phyloP scores from a whole-genome alignment of 2,113 vertebrate species.

The Ameiurus melas region DNA sequence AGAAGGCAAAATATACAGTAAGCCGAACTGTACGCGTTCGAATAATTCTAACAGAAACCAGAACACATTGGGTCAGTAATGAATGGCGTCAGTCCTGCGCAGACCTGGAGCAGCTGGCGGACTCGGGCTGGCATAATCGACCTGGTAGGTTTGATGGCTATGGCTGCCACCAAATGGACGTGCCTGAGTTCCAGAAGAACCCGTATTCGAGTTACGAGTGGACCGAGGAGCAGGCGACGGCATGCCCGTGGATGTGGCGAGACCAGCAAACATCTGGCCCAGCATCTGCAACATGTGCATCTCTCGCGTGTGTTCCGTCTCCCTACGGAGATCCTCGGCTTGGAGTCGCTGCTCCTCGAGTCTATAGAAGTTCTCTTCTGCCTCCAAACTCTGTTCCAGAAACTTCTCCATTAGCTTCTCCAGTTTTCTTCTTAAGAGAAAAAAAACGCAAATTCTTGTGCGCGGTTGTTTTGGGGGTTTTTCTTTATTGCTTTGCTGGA shows the following conservation, averaged over 20 bases:
- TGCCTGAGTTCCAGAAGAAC: constrained; percentile 47
- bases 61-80: constrained; percentile 27
- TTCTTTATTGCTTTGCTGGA: constrained; percentile 64
- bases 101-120: constrained; percentile 70
- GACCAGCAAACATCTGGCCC: constrained; percentile 84
- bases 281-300: constrained; percentile 90
- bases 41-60: not conserved
- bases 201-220: constrained; percentile 30
- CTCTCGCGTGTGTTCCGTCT: constrained; percentile 83
- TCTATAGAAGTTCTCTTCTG: constrained; percentile 83
- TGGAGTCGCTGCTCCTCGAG: constrained; percentile 85
- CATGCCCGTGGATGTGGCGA: constrained; percentile 67
- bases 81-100: constrained; percentile 38
- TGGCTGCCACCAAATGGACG: constrained; percentile 40
- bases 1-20: not conserved
- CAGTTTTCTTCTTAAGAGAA: too few species aligned
- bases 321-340: constrained; percentile 82
- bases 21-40: not conserved
- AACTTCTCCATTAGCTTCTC: constrained; percentile 90
- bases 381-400: constrained; percentile 84
- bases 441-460: too few species aligned
- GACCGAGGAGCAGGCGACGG: constrained; percentile 64
- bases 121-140: constrained; percentile 73
- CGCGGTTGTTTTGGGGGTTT: too few species aligned
- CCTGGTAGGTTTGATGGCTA: constrained; percentile 58